Evolutionary conservation across 2,113 vertebrate species (phyloP).

Genomic region (Seriola quinqueradiata): DNA sequence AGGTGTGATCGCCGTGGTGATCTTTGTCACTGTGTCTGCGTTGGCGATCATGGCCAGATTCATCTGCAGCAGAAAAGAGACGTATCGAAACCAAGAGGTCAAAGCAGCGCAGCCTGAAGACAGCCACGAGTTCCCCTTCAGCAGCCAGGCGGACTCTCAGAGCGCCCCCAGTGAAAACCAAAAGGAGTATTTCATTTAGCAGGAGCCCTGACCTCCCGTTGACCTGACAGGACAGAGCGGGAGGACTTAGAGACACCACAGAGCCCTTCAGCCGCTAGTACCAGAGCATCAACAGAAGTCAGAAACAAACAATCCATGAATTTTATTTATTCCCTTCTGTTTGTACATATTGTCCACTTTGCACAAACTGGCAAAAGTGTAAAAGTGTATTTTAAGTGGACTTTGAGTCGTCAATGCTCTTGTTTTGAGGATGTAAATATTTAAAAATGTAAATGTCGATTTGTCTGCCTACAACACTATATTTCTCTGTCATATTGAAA

Average conservation of each 20-base stretch:
- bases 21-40: constrained; percentile 90
- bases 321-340: constrained; percentile 11
- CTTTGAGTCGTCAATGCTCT: constrained; percentile 16
- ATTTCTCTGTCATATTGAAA: constrained; percentile 41
- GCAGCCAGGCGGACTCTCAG: constrained; percentile 87
- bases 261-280: constrained; percentile 7
- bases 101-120: constrained; percentile 90
- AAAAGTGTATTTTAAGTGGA: constrained; percentile 11
- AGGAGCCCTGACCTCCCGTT: constrained; percentile 38
- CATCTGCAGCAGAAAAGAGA: constrained; percentile 89
- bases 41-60: constrained; percentile 87
- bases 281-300: constrained; percentile 27
- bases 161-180: constrained; percentile 87
- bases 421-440: constrained; percentile 62
- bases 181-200: constrained; percentile 95
- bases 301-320: constrained; percentile 22
- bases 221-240: constrained; percentile 42
- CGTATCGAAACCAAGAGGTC: constrained; percentile 88
- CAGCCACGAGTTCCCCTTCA: constrained; percentile 87
- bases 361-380: constrained; percentile 26
- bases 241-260: constrained; percentile 44
- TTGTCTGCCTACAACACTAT: constrained; percentile 46
- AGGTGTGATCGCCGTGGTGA: constrained; percentile 93
- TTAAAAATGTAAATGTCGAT: constrained; percentile 56
- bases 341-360: constrained; percentile 53